Base-by-base conservation (phyloP, 2,113 vertebrate genomes). In the Baryphthengus martii region DNA sequence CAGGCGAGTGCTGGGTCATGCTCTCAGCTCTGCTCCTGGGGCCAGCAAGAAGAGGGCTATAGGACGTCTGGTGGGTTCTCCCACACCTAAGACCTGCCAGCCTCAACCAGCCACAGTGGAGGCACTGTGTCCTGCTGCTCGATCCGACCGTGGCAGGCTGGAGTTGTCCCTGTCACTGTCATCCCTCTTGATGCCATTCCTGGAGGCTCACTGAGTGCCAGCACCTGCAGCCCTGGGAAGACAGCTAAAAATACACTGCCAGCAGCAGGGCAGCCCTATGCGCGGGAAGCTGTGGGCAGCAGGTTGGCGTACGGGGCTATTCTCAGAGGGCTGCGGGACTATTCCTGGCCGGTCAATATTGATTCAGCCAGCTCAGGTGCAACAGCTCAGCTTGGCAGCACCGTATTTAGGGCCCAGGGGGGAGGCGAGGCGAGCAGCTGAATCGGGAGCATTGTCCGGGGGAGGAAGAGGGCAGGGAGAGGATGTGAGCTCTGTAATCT, bases 271-370 rank as follows among this genome's bases (percentile, higher is more conserved):
- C 91, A 96, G 93, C 96, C 95, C 95, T 74, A 19, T 78, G 91
- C 35, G 90, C 79, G 95, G 92, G 94, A 97, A 97, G 92, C 71
- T 70, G 96, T 76, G 94, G 95, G 94, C 91, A 79, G 93, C 7
- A 6, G 39, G 61, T 65, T 2, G 24, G 52, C 28, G 26, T 94
- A 94, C 92, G 84, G 97, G 94, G 83, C 85, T 97, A 97, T 97
- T 97, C 96, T 96, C 97, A 96, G 97, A 90, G 96, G 94, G 56
- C 92, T 73, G 77, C 61, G 71, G 94, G 82, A 67, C 97, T 97
- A 97, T 97, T 97, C 91, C 93, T 94, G 93, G 89, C 97, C 66
- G 2, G 97, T 97, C 97, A 97, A 97, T 97, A 97, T 97, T 97
- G 96, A 96, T 91, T 95, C 88, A 95, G 94, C 86, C 85, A 94